Evolutionary conservation across 2,113 vertebrate species (phyloP).

Genomic region (Mormoops blainvillei): DNA sequence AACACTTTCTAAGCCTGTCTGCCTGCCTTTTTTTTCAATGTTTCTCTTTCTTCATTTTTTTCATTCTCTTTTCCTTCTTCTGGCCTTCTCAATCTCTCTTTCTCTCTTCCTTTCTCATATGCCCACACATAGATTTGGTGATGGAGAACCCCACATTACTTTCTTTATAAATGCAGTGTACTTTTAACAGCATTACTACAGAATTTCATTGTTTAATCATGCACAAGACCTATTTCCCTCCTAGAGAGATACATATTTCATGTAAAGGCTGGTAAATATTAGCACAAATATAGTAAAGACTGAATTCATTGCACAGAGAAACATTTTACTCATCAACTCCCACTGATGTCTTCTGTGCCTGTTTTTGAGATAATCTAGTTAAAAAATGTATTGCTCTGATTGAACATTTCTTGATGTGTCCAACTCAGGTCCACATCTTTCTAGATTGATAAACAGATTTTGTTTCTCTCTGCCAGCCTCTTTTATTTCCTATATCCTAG

Average conservation of each 20-base stretch:
- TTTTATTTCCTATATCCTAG: conserved; percentile 92
- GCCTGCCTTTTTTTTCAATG: not conserved
- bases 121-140: not conserved
- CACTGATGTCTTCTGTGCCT: not conserved
- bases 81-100: not conserved
- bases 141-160: not conserved
- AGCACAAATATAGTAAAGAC: not conserved
- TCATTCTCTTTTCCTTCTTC: not conserved
- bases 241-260: not conserved
- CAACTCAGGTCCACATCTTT: conserved; percentile 92
- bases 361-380: not conserved
- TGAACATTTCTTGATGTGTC: conserved; percentile 94
- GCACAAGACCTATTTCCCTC: not conserved
- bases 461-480: conserved; percentile 87
- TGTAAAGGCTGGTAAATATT: not conserved
- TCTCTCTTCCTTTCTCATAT: not conserved
- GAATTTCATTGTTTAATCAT: not conserved
- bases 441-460: conserved; percentile 91
- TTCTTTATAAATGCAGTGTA: not conserved
- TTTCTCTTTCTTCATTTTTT: not conserved
- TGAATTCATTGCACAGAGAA: not conserved
- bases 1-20: not conserved
- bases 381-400: conserved; percentile 88
- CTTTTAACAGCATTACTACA: not conserved
- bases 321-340: not conserved